Base-by-base conservation (phyloP, 2,113 vertebrate species). In the Sapajus apella region DNA sequence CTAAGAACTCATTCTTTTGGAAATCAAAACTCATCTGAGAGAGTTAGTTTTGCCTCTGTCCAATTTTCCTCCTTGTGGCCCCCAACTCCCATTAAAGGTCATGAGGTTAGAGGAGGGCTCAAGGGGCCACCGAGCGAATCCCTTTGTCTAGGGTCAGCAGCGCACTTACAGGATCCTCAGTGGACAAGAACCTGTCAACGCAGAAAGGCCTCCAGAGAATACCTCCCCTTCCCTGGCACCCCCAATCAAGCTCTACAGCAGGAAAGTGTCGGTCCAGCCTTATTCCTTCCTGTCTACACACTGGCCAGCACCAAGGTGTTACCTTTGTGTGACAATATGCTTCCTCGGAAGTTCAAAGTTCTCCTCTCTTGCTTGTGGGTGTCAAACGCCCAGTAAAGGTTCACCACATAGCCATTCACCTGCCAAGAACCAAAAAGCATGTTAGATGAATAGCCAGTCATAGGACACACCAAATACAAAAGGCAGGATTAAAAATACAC, bases 321-420 rank as follows among this genome's bases (percentile, higher is more conserved):
- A 99, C 99, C 99, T 98, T 95, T 99, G 58, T 99, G 98, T 56
- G 98, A 88, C 20, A 98, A 73, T 8, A 97, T 97, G 17, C 95
- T 98, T 72, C 98, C 99, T 35, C 95, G 98, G 81, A 99, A 97
- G 0, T 94, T 98, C 98, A 99, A 98, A 93, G 99, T 99, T 94
- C 90, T 99, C 98, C 98, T 99, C 94, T 99, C 99, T 97, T 99
- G 99, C 79, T 99, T 98, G 90, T 99, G 99, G 17, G 98, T 97
- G 92, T 99, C 99, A 13, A 99, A 99, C 16, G 99, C 98, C 99
- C 99, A 99, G 95, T 99, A 99, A 90, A 99, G 98, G 68, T 99
- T 98, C 94, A 99, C 99, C 12, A 99, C 89, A 1, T 99, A 99
- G 87, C 99, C 98, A 10, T 98, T 98, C 96, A 99, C 99, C 99